Conservation (phyloP, 2,888 invertebrate species). For the Troides aeacus region DNA sequence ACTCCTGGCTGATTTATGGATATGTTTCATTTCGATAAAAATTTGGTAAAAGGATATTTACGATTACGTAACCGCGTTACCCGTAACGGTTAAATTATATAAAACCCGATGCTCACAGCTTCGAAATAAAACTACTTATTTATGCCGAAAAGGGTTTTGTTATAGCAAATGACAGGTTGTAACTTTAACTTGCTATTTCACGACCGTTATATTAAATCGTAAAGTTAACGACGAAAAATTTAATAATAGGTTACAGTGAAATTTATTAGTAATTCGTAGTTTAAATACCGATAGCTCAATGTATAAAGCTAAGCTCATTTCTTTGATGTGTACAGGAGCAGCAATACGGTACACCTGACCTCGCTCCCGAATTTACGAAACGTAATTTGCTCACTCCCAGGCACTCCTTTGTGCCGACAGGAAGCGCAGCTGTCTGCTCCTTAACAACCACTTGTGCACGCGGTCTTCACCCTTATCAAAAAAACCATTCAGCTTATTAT, state of each 20-base stretch:
- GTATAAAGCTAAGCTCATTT: slow-evolving; percentile 9
- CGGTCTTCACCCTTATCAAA: slow-evolving; percentile 19
- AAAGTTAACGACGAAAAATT: too few species aligned
- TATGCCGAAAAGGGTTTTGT: too few species aligned
- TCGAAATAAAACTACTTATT: too few species aligned
- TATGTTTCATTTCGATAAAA: not conserved
- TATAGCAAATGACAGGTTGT: too few species aligned
- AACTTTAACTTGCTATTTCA: too few species aligned
- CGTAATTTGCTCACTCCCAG: slow-evolving; percentile 24
- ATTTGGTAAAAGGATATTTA: not conserved
- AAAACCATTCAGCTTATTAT: slow-evolving; percentile 18
- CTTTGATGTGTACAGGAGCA: slow-evolving; percentile 8
- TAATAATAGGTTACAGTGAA: not conserved
- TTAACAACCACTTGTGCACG: slow-evolving; percentile 10
- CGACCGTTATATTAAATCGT: too few species aligned
- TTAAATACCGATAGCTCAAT: not conserved
- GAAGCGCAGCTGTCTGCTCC: slow-evolving; percentile 21
- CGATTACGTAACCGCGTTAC: too few species aligned
- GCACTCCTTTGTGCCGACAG: slow-evolving; percentile 20
- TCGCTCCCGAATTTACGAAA: slow-evolving; percentile 28
- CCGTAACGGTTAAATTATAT: too few species aligned
- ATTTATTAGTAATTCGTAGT: not conserved
- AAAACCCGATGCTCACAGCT: too few species aligned
- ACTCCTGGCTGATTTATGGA: not conserved
- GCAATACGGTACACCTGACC: slow-evolving; percentile 20